Conservation (phyloP, 2,113 vertebrate genomes). For the Ovibos moschatus region DNA sequence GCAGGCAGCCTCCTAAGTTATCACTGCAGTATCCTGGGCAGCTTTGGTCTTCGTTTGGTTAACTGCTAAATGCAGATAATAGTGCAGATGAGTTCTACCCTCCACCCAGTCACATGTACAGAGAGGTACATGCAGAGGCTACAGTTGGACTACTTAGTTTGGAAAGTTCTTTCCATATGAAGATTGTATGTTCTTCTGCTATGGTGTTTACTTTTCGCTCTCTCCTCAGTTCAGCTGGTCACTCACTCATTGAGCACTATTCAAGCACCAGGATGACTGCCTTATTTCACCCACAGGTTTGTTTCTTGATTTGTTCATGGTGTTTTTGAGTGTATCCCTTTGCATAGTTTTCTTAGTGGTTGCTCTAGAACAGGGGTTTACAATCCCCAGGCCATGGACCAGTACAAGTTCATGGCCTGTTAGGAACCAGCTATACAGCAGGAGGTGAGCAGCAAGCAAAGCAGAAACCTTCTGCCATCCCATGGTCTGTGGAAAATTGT, state of each 20-base stretch:
- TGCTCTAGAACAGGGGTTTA: not conserved
- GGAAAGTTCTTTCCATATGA: not conserved
- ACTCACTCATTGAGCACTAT: not conserved
- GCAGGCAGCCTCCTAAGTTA: not conserved
- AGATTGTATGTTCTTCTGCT: not conserved
- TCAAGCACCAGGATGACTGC: not conserved
- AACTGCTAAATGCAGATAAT: not conserved
- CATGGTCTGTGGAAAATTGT: not conserved
- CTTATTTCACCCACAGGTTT: not conserved
- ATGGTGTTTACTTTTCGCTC: not conserved
- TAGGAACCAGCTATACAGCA: not conserved
- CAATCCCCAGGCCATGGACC: not conserved
- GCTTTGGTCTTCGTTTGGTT: not conserved
- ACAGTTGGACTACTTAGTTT: not conserved
- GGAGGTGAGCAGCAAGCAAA: not conserved
- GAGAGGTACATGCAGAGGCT: not conserved
- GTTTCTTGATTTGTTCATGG: not conserved
- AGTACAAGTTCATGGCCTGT: not conserved
- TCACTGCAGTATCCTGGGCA: not conserved
- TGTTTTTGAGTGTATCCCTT: not conserved
- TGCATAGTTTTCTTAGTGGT: not conserved
- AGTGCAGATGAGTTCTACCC: not conserved
- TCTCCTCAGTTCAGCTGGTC: not conserved
- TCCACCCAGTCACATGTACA: not conserved
- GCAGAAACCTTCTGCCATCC: not conserved